A percentile compares a stretch with the other conserved stretches of the same genome.
Evolutionary conservation across 2,888 invertebrate genomes (phyloP).

Genomic region (Agyllia agylla): DNA sequence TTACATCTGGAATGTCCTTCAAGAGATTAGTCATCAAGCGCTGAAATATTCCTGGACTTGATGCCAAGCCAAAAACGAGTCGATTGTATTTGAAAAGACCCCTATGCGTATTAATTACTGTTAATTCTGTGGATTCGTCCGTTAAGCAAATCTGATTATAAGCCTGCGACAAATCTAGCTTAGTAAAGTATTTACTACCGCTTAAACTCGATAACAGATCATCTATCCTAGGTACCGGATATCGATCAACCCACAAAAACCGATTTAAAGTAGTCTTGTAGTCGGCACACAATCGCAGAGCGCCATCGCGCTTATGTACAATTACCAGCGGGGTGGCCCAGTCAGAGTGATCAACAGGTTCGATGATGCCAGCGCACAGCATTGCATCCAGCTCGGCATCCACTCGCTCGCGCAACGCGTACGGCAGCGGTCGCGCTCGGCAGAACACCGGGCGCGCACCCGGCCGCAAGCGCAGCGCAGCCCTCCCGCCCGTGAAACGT

Average conservation of each 20-base stretch:
- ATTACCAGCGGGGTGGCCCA: conserved; percentile 4
- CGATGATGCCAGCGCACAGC: background rate
- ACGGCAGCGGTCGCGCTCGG: conserved; percentile 12
- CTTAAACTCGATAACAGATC: background rate
- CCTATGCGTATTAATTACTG: conserved; percentile 8
- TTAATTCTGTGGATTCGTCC: background rate
- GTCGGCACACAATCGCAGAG: background rate
- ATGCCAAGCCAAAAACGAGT: background rate
- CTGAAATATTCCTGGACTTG: background rate
- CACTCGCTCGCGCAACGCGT: background rate
- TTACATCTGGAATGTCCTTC: background rate
- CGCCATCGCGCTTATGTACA: background rate
- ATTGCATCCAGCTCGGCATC: conserved; percentile 1
- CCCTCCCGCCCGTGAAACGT: background rate
- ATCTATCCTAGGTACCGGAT: background rate
- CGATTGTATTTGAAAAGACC: background rate
- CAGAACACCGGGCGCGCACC: background rate
- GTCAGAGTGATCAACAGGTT: background rate
- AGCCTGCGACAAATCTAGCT: conserved; percentile 9
- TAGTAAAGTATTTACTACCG: background rate
- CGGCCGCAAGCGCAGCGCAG: background rate
- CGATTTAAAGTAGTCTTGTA: conserved; percentile 1
- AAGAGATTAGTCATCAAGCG: background rate
- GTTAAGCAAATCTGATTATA: background rate
- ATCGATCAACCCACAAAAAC: background rate